phyloP scores from a whole-genome alignment of 2,113 vertebrate species.

The Cisticola juncidis region DNA sequence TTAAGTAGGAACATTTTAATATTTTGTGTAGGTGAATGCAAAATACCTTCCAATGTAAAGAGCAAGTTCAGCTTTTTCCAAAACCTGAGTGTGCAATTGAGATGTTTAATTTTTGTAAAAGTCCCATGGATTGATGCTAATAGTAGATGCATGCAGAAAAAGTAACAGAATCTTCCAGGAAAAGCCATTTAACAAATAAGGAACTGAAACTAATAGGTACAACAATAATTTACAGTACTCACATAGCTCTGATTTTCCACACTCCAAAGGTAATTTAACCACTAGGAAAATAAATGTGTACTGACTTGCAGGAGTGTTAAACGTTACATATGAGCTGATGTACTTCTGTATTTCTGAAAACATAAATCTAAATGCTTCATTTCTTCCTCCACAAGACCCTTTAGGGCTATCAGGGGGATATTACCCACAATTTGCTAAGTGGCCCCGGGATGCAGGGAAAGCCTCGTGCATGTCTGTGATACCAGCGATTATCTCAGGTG shows the following conservation, averaged over 20 bases:
- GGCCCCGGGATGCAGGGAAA: not conserved
- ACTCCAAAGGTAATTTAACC: not conserved
- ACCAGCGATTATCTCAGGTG: not conserved
- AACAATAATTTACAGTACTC: not conserved
- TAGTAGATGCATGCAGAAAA: not conserved
- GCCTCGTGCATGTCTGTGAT: not conserved
- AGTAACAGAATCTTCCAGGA: not conserved
- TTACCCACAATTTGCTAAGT: not conserved
- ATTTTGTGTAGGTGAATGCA: not conserved
- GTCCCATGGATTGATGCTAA: conserved; percentile 7
- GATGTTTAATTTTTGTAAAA: conserved; percentile 26
- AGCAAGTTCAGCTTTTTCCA: conserved; percentile 47
- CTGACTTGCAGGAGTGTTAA: not conserved
- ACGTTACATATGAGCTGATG: not conserved
- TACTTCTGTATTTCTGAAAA: not conserved
- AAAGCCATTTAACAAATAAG: conserved; percentile 32
- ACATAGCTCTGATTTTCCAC: not conserved
- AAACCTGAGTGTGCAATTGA: not conserved
- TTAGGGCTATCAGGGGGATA: not conserved
- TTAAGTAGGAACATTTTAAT: not conserved
- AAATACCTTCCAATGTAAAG: not conserved
- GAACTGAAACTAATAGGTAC: not conserved
- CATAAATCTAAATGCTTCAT: not conserved
- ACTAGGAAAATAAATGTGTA: not conserved
- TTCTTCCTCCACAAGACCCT: not conserved